Conservation (phyloP, 1,140 invertebrate genomes). For the Zaprionus davidi region DNA sequence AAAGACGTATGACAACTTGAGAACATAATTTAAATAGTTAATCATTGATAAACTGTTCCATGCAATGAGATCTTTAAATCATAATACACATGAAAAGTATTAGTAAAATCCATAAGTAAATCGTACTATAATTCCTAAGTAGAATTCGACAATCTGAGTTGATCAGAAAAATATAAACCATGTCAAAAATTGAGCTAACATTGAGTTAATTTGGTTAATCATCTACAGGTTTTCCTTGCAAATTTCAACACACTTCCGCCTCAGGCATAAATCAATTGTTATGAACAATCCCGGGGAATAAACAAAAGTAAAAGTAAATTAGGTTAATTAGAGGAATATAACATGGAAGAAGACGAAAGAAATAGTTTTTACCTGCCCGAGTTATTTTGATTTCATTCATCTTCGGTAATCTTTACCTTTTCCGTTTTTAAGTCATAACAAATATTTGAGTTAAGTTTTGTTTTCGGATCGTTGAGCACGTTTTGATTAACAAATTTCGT, state of each 20-base stretch:
- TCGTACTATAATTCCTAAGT: no score
- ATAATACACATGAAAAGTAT: no score
- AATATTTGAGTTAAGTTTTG: slow-evolving; percentile 26
- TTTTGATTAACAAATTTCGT: slow-evolving; percentile 51
- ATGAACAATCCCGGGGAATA: slow-evolving; percentile 5
- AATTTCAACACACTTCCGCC: neutral
- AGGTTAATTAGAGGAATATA: slow-evolving; percentile 16
- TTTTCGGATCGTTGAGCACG: slow-evolving; percentile 40
- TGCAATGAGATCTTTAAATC: no score
- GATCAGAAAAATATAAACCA: neutral
- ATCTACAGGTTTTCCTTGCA: neutral
- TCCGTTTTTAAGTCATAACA: slow-evolving; percentile 12
- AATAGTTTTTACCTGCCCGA: slow-evolving; percentile 9
- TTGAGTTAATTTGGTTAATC: neutral
- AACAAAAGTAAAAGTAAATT: slow-evolving; percentile 24
- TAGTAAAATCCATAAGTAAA: no score
- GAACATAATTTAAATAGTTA: no score
- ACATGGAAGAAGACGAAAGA: slow-evolving; percentile 1
- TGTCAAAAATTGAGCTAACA: neutral
- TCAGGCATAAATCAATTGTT: neutral
- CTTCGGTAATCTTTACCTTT: slow-evolving; percentile 30
- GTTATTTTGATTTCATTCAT: neutral
- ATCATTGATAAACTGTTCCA: no score
- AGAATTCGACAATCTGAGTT: neutral
- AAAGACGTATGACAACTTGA: no score